Conservation (phyloP, 1,140 invertebrate genomes). For the Nixonia krombeini region DNA sequence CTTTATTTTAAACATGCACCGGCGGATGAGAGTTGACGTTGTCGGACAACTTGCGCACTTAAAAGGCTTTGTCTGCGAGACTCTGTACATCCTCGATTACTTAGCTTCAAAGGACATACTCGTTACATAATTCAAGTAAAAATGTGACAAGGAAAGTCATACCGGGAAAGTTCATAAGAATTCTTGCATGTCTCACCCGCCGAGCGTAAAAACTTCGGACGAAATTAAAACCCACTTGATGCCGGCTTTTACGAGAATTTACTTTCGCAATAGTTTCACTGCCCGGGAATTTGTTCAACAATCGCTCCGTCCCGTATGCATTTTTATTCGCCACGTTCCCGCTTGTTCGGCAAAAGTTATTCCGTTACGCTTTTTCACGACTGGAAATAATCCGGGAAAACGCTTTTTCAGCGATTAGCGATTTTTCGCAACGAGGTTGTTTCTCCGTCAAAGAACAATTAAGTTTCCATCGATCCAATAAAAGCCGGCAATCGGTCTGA, state of each 20-base stretch:
- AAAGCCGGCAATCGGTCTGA: neutral
- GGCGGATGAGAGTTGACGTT: slow-evolving; percentile 25
- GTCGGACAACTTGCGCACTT: slow-evolving; percentile 36
- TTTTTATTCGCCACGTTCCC: no score
- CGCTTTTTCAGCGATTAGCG: no score
- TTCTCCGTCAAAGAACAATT: neutral
- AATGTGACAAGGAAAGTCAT: slow-evolving; percentile 20
- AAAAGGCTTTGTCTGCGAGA: slow-evolving; percentile 37
- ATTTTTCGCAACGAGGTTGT: no score
- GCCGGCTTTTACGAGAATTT: no score
- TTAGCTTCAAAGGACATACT: slow-evolving; percentile 30
- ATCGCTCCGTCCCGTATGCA: no score
- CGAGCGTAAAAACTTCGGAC: slow-evolving; percentile 6
- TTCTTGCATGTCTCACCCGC: slow-evolving; percentile 9
- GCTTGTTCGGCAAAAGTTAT: no score
- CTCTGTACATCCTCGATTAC: slow-evolving; percentile 37
- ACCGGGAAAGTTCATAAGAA: slow-evolving; percentile 14
- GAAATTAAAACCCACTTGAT: slow-evolving; percentile 28
- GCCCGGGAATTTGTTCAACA: no score
- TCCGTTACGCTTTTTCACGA: no score
- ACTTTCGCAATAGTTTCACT: no score
- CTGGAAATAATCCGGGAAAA: no score
- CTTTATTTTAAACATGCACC: slow-evolving; percentile 37
- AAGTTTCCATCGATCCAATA: neutral
- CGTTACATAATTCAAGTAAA: slow-evolving; percentile 31